Percentiles rank a stretch among this genome's conserved stretches.
phyloP scores from a whole-genome alignment of 2,888 invertebrate genomes.

The Camptogramma bilineatum region DNA sequence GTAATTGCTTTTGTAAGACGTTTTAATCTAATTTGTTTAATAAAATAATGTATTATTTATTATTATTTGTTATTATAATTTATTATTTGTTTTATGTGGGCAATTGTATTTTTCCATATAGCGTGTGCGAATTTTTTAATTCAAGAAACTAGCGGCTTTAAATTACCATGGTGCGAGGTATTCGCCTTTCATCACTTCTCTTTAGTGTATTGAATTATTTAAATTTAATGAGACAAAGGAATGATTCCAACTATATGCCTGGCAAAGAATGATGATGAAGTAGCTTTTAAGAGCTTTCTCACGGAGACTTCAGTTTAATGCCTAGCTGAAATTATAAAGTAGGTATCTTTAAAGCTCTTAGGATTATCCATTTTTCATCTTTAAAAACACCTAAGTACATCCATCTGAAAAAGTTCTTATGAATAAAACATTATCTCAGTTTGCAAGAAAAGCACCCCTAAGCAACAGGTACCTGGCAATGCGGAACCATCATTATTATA shows the following conservation, averaged over 20 bases:
- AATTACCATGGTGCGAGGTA: too few relatives aligned
- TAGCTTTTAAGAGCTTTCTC: constrained; percentile 1
- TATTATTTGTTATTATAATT: too few relatives aligned
- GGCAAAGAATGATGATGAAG: not conserved
- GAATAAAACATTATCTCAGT: constrained; percentile 8
- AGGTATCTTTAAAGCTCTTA: not conserved
- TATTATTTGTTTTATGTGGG: not conserved
- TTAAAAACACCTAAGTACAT: not conserved
- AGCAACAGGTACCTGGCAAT: constrained; percentile 17
- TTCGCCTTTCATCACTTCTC: too few relatives aligned
- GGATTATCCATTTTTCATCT: not conserved
- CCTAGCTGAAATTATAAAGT: not conserved
- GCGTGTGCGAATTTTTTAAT: too few relatives aligned
- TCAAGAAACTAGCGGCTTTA: too few relatives aligned
- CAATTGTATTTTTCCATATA: not conserved
- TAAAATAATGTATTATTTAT: not conserved
- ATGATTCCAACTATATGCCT: not conserved
- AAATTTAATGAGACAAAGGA: not conserved
- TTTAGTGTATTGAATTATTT: not conserved
- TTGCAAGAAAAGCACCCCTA: not conserved
- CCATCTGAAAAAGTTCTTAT: not conserved
- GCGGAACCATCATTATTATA: not conserved
- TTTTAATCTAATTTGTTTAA: not conserved
- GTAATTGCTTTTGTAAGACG: not conserved
- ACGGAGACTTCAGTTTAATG: not conserved